A percentile compares a stretch with the other conserved stretches of the same genome.
Evolutionary conservation across 1,140 invertebrate species (phyloP).

Genomic region (Armadillidium nasatum): DNA sequence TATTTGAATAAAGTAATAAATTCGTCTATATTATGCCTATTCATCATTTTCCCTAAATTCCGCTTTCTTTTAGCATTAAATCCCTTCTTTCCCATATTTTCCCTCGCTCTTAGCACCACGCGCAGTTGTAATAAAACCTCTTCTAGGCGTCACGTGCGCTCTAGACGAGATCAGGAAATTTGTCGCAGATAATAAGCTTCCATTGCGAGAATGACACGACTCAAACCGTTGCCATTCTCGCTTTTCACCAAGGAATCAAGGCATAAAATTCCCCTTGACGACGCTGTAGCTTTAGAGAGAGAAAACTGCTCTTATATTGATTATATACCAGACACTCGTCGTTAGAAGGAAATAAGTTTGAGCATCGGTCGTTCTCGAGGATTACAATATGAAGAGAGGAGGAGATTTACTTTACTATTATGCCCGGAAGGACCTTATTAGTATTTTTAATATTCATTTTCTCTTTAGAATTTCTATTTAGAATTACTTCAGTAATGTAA

Average conservation of each 20-base stretch:
- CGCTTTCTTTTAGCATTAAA: neutral
- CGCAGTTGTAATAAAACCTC: neutral
- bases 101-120: neutral
- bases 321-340: neutral
- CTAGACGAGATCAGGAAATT: constrained; percentile 7
- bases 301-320: no score
- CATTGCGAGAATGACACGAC: neutral
- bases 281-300: no score
- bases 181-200: constrained; percentile 12
- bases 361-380: neutral
- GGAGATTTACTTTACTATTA: neutral
- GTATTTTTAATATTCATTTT: neutral
- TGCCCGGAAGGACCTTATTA: neutral
- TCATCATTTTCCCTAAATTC: neutral
- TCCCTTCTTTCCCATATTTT: neutral
- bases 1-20: neutral
- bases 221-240: neutral
- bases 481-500: neutral
- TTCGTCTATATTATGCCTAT: neutral
- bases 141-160: neutral
- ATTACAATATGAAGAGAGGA: neutral
- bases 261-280: no score
- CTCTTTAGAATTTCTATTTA: neutral
- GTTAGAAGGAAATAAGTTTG: neutral
- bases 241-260: no score